Evolutionary conservation across 2,888 invertebrate genomes (phyloP).

Genomic region (Molorchus minor): DNA sequence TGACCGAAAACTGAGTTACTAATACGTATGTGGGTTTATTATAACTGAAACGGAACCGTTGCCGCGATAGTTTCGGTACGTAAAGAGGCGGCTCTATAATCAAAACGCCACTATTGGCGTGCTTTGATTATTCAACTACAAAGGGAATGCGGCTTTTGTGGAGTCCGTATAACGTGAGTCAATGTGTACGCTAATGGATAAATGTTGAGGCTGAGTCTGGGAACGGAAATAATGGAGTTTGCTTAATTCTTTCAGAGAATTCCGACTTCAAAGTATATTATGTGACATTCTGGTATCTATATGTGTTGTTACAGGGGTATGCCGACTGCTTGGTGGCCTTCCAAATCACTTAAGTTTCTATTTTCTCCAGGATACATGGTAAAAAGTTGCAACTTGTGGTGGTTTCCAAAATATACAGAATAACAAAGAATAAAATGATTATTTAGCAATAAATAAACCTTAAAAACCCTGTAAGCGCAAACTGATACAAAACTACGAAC

Average conservation of each 20-base stretch:
- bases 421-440: neutral
- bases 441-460: too few species aligned
- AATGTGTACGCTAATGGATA: slow-evolving; percentile 3
- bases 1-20: too few species aligned
- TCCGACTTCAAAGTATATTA: neutral
- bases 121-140: slow-evolving; percentile 19
- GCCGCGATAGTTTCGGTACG: neutral
- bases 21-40: slow-evolving; percentile 2
- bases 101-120: slow-evolving; percentile 11
- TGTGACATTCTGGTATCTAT: neutral
- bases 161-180: neutral
- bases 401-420: neutral
- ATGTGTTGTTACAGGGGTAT: neutral
- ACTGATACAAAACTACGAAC: too few species aligned
- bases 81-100: slow-evolving; percentile 13
- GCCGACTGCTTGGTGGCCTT: neutral
- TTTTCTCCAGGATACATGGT: neutral
- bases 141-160: slow-evolving; percentile 6
- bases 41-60: neutral
- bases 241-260: neutral
- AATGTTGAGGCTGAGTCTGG: neutral
- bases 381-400: neutral
- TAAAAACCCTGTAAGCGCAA: too few species aligned
- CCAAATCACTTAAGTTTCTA: neutral
- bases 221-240: neutral